Evolutionary conservation across 2,797 vertebrate genomes (phyloP).

Genomic region (Sebastes baramenuke): DNA sequence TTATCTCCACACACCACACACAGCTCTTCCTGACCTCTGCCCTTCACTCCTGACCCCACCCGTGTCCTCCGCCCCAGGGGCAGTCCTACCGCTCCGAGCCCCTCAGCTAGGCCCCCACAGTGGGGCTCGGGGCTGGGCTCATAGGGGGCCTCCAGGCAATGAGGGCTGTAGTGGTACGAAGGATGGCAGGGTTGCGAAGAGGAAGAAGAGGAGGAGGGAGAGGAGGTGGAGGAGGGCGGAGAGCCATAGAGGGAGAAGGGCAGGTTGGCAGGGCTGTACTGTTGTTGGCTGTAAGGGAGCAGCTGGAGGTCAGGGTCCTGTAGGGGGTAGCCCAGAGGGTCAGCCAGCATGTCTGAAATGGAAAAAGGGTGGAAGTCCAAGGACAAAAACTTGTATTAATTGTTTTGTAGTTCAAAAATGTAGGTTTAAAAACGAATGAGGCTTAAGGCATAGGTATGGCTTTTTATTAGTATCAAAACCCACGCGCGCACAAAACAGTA

Average conservation of each 20-base stretch:
- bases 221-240: constrained; percentile 73
- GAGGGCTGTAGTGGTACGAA: constrained; percentile 80
- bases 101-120: constrained; percentile 68
- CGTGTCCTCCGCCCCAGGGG: constrained; percentile 83
- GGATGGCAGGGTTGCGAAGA: constrained; percentile 82
- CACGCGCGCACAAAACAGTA: too few relatives aligned
- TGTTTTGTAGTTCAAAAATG: background rate
- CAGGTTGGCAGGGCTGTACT: constrained; percentile 77
- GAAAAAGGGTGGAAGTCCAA: background rate
- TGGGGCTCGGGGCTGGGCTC: constrained; percentile 76
- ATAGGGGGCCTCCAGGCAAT: constrained; percentile 79
- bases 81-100: constrained; percentile 57
- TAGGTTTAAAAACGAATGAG: background rate
- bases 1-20: constrained; percentile 96
- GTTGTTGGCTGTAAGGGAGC: constrained; percentile 86
- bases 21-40: constrained; percentile 90
- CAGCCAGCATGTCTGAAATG: constrained; percentile 87
- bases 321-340: constrained; percentile 88
- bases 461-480: too few relatives aligned
- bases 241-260: constrained; percentile 85
- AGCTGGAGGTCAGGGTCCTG: constrained; percentile 89
- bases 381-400: background rate
- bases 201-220: constrained; percentile 70
- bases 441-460: too few relatives aligned
- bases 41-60: constrained; percentile 77